Base-by-base conservation (phyloP, 2,113 vertebrate species). In the Abramis brama region DNA sequence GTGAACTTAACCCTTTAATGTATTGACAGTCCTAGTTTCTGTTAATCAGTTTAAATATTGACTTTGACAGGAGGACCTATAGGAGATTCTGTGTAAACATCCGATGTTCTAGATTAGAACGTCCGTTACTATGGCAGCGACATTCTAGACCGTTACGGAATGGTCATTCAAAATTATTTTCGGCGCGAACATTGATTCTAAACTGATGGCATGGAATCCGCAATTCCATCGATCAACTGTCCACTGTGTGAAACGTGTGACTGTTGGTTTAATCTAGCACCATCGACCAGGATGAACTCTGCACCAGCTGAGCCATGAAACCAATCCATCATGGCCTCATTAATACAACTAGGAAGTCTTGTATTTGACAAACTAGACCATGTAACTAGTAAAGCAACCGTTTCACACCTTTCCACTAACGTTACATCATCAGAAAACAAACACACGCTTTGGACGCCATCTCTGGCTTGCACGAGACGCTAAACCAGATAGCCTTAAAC, bases 211-310 rank as follows among this genome's bases (percentile, higher is more conserved):
- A 6, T 47, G 36, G 66, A 64, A 55, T 86, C 85, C 25, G 43
- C 39, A 66, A 25, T 62, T 62, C 25, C 8, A 81, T 82, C 52
- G 85, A 86, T 86, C 85, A 64, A 7, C 55, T 81, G 78, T 75
- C 85, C 39, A 19, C n/a, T 17, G 17, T 27, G n/a, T 27, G 52
- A 23, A 36, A 17, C 8, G 39, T 15, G n/a, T 9, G 52, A 8
- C 76, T 79, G 30, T 52, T 27, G 64, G 30, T 66, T 79, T 47
- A 82, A 74, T 82, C 50, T 30, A 33, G 13, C 66, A 45, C 13
- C 55, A 50, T 71, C 62, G 71, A 57, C 81, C 82, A 47, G 62
- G 45, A 57, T 57, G 62, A 82, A 52, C 25, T 79, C 70, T 82
- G 19, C 50, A 43, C 66, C 66, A 25, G 66, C 50, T 25, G 81